phyloP scores from a whole-genome alignment of 2,797 vertebrate species.

The Amniataba percoides region DNA sequence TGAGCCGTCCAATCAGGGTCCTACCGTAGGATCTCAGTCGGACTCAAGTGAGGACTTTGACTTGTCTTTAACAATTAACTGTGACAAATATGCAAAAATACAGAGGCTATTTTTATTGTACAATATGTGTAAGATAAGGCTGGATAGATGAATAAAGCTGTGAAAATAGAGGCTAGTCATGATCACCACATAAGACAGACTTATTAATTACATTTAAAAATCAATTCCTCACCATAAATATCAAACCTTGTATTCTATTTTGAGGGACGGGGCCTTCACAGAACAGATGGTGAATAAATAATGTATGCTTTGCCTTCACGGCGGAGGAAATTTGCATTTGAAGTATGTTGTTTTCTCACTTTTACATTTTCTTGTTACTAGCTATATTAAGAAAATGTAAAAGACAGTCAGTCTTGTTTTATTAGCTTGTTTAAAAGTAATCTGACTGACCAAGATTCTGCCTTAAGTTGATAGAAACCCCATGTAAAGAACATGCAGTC shows the following conservation, averaged over 20 bases:
- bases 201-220: neutral
- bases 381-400: neutral
- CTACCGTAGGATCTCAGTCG: no score
- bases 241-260: neutral
- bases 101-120: neutral
- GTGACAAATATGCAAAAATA: neutral
- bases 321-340: neutral
- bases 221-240: neutral
- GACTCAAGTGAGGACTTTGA: no score
- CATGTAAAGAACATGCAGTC: neutral
- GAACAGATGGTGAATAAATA: conserved; percentile 4
- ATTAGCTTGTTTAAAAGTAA: neutral
- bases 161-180: neutral
- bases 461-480: neutral
- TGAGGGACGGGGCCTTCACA: neutral
- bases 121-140: neutral
- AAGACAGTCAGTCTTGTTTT: neutral
- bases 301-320: neutral
- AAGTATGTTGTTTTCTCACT: neutral
- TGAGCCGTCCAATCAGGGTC: no score
- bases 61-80: no score
- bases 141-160: neutral
- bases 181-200: no score
- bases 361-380: neutral
- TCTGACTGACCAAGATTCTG: neutral